Percentiles rank a stretch among this genome's conserved stretches.
Conservation (phyloP, 2,888 invertebrate genomes). For the Hirtodrosophila histrioides region DNA sequence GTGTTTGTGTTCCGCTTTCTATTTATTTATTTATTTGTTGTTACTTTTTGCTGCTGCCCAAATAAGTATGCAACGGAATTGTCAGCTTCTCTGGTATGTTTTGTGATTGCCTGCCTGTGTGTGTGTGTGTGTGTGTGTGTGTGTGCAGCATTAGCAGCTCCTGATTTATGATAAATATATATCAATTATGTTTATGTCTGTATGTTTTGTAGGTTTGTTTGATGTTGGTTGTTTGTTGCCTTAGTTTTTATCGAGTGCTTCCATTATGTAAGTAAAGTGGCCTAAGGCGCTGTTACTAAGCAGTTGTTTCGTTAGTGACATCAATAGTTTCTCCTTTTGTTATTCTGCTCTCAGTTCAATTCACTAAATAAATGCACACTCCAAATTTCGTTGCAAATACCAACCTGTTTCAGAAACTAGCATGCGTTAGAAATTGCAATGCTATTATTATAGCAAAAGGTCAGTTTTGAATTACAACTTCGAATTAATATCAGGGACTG, state of each 20-base stretch:
- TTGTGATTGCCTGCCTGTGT: no score
- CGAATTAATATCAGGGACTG: no score
- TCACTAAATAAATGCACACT: no score
- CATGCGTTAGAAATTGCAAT: no score
- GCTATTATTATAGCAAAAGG: no score
- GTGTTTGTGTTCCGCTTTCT: constrained; percentile 21
- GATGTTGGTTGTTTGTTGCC: constrained; percentile 26
- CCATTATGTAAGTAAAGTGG: constrained; percentile 50
- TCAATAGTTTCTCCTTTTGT: constrained; percentile 31
- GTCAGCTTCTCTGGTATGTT: constrained; percentile 41
- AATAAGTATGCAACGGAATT: constrained; percentile 51
- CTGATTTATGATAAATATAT: constrained; percentile 37
- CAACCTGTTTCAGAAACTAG: no score
- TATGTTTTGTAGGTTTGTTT: constrained; percentile 2
- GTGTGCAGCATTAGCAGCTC: constrained; percentile 9
- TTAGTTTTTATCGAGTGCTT: constrained; percentile 24
- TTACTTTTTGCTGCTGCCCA: constrained; percentile 26
- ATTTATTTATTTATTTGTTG: constrained; percentile 1
- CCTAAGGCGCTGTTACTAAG: constrained; percentile 44
- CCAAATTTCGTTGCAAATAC: no score
- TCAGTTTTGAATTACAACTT: no score
- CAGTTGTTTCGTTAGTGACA: constrained; percentile 32
- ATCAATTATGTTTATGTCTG: constrained; percentile 8
- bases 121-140: no score
- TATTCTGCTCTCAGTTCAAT: not conserved